Evolutionary conservation across 2,797 vertebrate species (phyloP).

Genomic region (Aphelocoma californica): DNA sequence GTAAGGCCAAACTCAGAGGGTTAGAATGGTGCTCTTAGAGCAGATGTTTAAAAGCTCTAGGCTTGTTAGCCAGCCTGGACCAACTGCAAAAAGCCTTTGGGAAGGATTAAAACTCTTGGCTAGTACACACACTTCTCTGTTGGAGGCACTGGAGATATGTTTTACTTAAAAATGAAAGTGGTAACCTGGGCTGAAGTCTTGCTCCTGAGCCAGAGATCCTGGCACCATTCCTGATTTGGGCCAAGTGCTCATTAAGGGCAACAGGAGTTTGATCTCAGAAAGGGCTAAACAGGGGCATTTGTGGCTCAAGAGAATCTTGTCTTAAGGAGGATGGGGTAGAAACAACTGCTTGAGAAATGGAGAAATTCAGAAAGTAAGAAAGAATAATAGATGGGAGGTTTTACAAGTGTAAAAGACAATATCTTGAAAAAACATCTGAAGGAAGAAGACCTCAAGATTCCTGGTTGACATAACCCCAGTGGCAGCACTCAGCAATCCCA

Average conservation of each 20-base stretch:
- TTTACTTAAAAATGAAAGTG: background rate
- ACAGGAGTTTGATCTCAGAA: background rate
- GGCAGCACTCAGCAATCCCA: background rate
- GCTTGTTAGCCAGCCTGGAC: background rate
- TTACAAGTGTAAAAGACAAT: background rate
- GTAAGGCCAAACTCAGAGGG: slow-evolving; percentile 28
- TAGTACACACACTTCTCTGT: background rate
- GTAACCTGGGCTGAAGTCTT: background rate
- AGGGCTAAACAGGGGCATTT: background rate
- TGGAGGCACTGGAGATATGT: background rate
- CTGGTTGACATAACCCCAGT: background rate
- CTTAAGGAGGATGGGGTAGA: background rate
- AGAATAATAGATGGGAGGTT: background rate
- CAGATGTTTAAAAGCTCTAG: slow-evolving; percentile 46
- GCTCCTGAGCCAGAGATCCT: background rate
- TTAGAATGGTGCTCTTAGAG: slow-evolving; percentile 9
- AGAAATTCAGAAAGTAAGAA: background rate
- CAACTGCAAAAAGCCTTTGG: slow-evolving; percentile 1
- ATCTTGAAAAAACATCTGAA: background rate
- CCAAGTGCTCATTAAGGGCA: background rate
- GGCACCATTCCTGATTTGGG: background rate
- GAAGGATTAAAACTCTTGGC: slow-evolving; percentile 26
- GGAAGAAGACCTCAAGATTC: background rate
- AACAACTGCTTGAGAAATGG: background rate
- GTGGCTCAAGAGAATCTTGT: background rate